Percentiles rank a stretch among this genome's conserved stretches.
Conservation (phyloP, 2,113 vertebrate species). For the Zosterops hypoxanthus region DNA sequence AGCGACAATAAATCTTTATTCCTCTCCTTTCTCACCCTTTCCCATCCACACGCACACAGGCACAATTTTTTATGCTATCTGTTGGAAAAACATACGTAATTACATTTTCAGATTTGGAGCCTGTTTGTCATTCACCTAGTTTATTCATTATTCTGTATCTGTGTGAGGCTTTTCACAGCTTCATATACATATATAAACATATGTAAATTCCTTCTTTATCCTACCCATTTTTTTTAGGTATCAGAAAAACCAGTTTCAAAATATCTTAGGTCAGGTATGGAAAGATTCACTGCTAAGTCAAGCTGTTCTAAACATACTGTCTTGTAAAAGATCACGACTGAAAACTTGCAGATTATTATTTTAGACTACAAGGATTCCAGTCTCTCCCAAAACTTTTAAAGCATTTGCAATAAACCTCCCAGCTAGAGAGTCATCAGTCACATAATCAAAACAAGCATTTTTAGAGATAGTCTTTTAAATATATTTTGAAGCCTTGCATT, state of each 20-base stretch:
- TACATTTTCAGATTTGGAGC: neutral
- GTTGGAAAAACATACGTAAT: neutral
- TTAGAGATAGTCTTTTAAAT: conserved; percentile 11
- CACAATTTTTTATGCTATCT: neutral
- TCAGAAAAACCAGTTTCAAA: neutral
- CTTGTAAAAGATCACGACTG: neutral
- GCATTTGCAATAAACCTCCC: neutral
- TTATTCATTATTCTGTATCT: neutral
- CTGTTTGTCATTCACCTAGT: neutral
- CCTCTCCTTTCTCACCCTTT: neutral
- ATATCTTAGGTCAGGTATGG: neutral
- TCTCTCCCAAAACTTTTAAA: neutral
- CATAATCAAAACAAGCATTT: conserved; percentile 3
- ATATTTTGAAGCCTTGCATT: neutral
- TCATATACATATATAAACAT: neutral
- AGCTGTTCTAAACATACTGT: neutral
- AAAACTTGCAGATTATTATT: neutral
- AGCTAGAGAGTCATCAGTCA: neutral
- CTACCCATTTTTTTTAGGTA: neutral
- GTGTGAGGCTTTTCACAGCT: neutral
- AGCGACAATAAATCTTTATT: conserved; percentile 32
- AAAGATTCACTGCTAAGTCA: neutral
- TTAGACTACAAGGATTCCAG: neutral
- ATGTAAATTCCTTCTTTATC: neutral
- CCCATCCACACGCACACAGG: neutral